phyloP scores from a whole-genome alignment of 2,113 vertebrate species.

The Tichodroma muraria region DNA sequence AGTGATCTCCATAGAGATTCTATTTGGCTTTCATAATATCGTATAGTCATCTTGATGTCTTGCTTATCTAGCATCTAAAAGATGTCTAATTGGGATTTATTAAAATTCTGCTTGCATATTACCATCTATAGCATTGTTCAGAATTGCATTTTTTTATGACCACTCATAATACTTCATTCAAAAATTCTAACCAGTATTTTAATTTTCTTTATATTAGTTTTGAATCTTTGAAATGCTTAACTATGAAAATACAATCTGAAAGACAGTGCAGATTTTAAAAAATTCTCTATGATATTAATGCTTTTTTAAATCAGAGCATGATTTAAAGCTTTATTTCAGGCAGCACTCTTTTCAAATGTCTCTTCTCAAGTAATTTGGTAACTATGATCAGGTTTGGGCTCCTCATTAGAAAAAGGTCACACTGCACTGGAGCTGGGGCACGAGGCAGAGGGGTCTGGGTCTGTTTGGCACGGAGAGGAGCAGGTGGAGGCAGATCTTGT shows the following conservation, averaged over 20 bases:
- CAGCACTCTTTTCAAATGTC: neutral
- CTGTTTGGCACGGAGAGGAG: neutral
- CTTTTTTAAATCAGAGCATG: too few relatives aligned
- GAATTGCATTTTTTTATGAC: neutral
- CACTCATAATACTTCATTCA: neutral
- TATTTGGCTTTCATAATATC: neutral
- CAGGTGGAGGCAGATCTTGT: neutral
- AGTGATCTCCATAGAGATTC: neutral
- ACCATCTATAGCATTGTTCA: neutral
- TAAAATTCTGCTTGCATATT: neutral
- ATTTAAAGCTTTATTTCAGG: neutral
- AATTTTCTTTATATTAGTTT: neutral
- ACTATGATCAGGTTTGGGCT: neutral
- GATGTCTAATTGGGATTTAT: neutral
- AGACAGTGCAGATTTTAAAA: neutral
- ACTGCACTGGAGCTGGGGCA: fast-evolving
- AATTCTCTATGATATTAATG: neutral
- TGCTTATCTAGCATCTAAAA: neutral
- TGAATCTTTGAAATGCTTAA: neutral
- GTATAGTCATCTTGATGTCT: neutral
- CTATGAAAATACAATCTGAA: neutral
- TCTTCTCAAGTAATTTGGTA: neutral
- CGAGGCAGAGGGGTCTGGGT: neutral
- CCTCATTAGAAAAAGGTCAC: neutral
- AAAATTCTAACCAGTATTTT: neutral